phyloP scores from a whole-genome alignment of 2,113 vertebrate species.

The Corynorhinus townsendii region DNA sequence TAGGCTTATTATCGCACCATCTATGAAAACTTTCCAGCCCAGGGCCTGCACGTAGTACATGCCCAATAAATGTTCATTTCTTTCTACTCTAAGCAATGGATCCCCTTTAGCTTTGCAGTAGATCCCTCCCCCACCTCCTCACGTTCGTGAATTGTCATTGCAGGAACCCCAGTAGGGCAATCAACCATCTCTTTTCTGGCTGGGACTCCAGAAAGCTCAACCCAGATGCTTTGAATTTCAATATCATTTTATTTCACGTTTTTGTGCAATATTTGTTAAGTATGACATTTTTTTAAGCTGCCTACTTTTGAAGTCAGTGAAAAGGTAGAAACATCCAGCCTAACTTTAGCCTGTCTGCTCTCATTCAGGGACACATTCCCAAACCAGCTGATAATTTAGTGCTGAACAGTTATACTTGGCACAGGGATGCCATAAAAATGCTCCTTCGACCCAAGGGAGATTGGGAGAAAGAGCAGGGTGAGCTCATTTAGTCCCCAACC shows the following conservation, averaged over 20 bases:
- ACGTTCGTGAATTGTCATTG: not conserved
- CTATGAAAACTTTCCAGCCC: not conserved
- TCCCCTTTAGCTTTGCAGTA: not conserved
- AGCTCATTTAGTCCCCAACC: slow-evolving; percentile 1
- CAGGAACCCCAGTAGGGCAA: not conserved
- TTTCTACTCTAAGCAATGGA: not conserved
- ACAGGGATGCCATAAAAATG: slow-evolving; percentile 20
- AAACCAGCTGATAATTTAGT: slow-evolving; percentile 62
- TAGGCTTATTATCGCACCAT: not conserved
- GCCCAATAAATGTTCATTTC: not conserved
- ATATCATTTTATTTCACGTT: not conserved
- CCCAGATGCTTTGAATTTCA: not conserved
- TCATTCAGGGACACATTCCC: slow-evolving; percentile 9
- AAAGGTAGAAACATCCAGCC: slow-evolving; percentile 11
- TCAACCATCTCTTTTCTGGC: not conserved
- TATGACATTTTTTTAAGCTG: not conserved
- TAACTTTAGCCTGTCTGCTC: not conserved
- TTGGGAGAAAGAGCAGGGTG: not conserved
- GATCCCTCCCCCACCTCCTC: not conserved
- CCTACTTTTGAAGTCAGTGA: not conserved
- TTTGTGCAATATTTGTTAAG: slow-evolving; percentile 20
- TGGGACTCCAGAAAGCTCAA: not conserved
- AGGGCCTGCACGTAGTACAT: not conserved
- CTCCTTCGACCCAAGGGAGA: not conserved
- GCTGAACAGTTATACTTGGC: slow-evolving; percentile 54